A percentile compares a stretch with the other conserved stretches of the same genome.
Conservation (phyloP, 2,797 vertebrate species). For the Helostoma temminkii region DNA sequence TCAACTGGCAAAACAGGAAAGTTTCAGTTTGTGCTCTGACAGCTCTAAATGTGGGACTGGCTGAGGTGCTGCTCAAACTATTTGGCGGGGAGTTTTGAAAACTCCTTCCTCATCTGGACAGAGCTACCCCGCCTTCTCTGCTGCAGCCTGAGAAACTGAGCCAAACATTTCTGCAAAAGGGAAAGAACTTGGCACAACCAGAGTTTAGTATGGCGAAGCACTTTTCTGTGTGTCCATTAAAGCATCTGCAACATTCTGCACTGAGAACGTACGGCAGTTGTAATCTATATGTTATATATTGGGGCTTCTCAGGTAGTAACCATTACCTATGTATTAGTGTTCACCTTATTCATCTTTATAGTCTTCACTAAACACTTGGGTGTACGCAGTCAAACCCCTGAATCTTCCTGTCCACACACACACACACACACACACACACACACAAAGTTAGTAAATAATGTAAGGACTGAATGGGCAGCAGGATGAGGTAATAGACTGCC, state of each 20-base stretch:
- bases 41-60: constrained; percentile 60
- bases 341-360: constrained; percentile 35
- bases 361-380: constrained; percentile 36
- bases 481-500: constrained; percentile 50
- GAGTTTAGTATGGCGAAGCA: constrained; percentile 54
- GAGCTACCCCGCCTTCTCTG: constrained; percentile 49
- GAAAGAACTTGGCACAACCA: constrained; percentile 44
- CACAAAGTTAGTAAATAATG: constrained; percentile 13
- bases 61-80: constrained; percentile 51
- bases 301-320: constrained; percentile 52
- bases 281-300: constrained; percentile 57
- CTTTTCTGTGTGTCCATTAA: constrained; percentile 49
- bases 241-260: constrained; percentile 31
- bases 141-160: constrained; percentile 33
- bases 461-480: constrained; percentile 28
- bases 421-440: constrained; percentile 15
- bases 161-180: constrained; percentile 21
- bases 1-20: constrained; percentile 66
- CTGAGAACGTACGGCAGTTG: constrained; percentile 19
- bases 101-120: constrained; percentile 48
- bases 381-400: constrained; percentile 6
- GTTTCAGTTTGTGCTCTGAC: constrained; percentile 63
- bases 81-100: constrained; percentile 84
- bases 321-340: constrained; percentile 22
- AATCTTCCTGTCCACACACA: not conserved